Percentiles rank a stretch among this genome's conserved stretches.
Conservation (phyloP, 2,113 vertebrate species). For the Campylomormyrus tamandua region DNA sequence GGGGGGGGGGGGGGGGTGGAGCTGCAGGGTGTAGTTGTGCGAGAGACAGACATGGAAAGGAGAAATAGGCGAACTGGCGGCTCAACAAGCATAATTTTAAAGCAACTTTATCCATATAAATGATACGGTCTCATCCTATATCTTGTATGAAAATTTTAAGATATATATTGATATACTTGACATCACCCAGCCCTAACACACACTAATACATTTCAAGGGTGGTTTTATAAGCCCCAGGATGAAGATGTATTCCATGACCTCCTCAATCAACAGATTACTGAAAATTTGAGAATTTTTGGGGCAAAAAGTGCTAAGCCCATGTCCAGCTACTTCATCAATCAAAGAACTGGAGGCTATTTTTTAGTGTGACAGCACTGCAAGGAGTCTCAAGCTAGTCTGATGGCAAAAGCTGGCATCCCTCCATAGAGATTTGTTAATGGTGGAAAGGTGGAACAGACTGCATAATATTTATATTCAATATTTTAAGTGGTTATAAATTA, state of each 20-base stretch:
- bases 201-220: background rate
- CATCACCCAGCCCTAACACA: background rate
- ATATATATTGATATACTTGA: no score
- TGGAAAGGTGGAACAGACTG: background rate
- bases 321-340: background rate
- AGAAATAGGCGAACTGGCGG: no score
- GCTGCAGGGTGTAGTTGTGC: no score
- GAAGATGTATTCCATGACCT: background rate
- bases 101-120: no score
- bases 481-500: conserved; percentile 16
- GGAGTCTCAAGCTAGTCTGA: background rate
- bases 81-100: no score
- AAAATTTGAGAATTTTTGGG: background rate
- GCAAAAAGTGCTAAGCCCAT: no score
- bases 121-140: no score
- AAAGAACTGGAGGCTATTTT: background rate
- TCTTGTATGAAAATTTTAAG: no score
- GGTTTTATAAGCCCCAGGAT: background rate
- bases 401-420: background rate
- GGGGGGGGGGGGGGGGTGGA: no score
- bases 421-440: background rate
- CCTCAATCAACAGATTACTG: background rate
- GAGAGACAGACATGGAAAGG: no score
- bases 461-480: background rate
- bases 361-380: background rate